phyloP scores from a whole-genome alignment of 2,888 invertebrate species.

The Stomorhina lunata region DNA sequence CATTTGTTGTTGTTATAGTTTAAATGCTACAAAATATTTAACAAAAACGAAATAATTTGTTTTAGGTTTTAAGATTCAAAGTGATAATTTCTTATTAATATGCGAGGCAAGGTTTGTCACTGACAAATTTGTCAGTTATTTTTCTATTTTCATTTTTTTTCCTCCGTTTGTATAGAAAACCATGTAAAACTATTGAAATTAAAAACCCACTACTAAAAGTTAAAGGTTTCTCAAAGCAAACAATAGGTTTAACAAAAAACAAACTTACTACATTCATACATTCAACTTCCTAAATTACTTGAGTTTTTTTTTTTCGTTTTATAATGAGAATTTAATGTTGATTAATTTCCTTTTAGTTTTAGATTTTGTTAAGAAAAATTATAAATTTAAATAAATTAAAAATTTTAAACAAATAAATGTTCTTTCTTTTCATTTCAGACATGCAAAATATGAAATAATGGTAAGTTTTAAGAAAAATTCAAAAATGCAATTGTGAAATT shows the following conservation, averaged over 20 bases:
- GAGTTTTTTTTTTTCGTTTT: not conserved
- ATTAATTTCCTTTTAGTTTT: slow-evolving; percentile 22
- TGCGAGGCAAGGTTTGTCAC: slow-evolving; percentile 31
- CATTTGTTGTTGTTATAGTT: not conserved
- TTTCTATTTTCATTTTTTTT: slow-evolving; percentile 9
- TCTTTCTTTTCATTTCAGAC: slow-evolving; percentile 32
- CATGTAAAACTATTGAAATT: slow-evolving; percentile 24
- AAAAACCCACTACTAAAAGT: slow-evolving; percentile 23
- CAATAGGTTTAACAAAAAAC: not conserved
- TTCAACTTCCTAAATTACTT: slow-evolving; percentile 54
- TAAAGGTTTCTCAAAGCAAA: slow-evolving; percentile 28
- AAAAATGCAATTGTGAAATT: not conserved
- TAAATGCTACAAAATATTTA: not conserved
- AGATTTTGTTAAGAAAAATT: too few relatives aligned
- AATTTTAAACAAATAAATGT: slow-evolving; percentile 15
- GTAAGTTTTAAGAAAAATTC: slow-evolving; percentile 27
- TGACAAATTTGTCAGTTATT: slow-evolving; percentile 24
- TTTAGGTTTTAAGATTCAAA: slow-evolving; percentile 15
- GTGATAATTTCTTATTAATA: slow-evolving; percentile 4
- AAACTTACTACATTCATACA: not conserved
- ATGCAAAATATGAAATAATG: slow-evolving; percentile 30
- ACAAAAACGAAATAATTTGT: not conserved
- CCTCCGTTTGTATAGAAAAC: not conserved
- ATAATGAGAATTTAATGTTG: slow-evolving; percentile 57
- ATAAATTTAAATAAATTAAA: not conserved